Evolutionary conservation across 2,888 invertebrate genomes (phyloP), one percentile per base, ranked within the genome.

Genomic region (Diloba caeruleocephala): DNA sequence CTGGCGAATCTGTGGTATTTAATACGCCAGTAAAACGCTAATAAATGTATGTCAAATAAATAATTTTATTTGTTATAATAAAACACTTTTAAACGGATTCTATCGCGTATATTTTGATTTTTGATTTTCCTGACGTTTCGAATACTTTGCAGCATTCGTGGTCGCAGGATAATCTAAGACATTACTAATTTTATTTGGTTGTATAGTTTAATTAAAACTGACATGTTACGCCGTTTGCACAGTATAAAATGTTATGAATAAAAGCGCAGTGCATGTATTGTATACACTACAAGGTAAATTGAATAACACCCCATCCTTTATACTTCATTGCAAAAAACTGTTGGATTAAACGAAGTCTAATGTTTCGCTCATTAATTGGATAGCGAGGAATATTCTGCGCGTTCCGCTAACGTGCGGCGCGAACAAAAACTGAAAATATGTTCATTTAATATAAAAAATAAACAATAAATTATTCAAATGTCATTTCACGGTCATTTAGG

Each of bases 401-500:
- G 55, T 71, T 72, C 76, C 69, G 76, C 57, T 74, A 74, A 74
- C 71, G 71, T 76, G 76, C 61, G 45, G 19, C 19, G 6, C 45
- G 29, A 56, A 67, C 74, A 82, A 79, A 73, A 76, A 74, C 58
- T 66, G 71, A 68, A 74, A 73, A 71, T 59, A 56, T 62, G 54
- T 45, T 54, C 0, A 42, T 57, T 51, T 55, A 21, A 49, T 46
- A 48, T 43, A 54, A 62, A 64, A 67, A 59, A 58, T 63, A 52
- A 55, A 61, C 52, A 61, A 63, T 61, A 60, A 53, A 50, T 69
- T 57, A 72, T 61, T 64, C 73, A 73, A 81, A 84, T 85, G 84
- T 85, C 84, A 82, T 88, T 88, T 85, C 85, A 89, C 86, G 89
- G 88, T 87, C 85, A 67, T 79, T 87, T 80, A 65, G 71, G 71